phyloP scores from a whole-genome alignment of 2,888 invertebrate species.

The Drosophila rubida region DNA sequence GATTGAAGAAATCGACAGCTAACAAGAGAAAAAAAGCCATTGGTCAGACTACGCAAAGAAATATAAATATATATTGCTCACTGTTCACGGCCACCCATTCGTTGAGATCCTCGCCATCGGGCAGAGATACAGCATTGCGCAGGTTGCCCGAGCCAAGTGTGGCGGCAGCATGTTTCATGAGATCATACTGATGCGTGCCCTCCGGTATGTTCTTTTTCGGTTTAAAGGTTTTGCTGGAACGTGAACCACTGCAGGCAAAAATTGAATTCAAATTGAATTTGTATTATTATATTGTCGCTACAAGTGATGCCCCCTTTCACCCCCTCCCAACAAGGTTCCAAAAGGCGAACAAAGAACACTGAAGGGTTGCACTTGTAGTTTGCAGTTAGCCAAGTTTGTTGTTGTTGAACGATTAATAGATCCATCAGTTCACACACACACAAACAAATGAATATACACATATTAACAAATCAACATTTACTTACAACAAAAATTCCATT shows the following conservation, averaged over 20 bases:
- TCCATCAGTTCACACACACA: slow-evolving; percentile 9
- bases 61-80: slow-evolving; percentile 87
- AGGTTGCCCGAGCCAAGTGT: slow-evolving; percentile 99
- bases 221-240: slow-evolving; percentile 98
- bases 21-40: slow-evolving; percentile 43
- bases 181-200: slow-evolving; percentile 98
- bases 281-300: slow-evolving; percentile 21
- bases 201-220: slow-evolving; percentile 99
- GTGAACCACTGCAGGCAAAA: slow-evolving; percentile 84
- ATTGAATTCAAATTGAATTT: slow-evolving; percentile 22
- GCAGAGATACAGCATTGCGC: slow-evolving; percentile 97
- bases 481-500: slow-evolving; percentile 85
- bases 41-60: not conserved
- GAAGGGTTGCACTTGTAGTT: slow-evolving; percentile 49
- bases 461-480: slow-evolving; percentile 51
- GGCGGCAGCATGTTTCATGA: slow-evolving; percentile 99
- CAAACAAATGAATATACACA: slow-evolving; percentile 6
- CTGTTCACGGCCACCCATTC: slow-evolving; percentile 99
- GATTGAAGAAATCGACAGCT: slow-evolving; percentile 99
- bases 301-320: slow-evolving; percentile 12
- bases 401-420: slow-evolving; percentile 27
- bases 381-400: slow-evolving; percentile 10
- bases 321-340: slow-evolving; percentile 32
- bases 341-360: slow-evolving; percentile 45
- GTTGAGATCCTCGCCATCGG: slow-evolving; percentile 99